Percentiles rank a stretch among this genome's conserved stretches.
Conservation (phyloP, 2,113 vertebrate genomes). For the Theristicus caerulescens region DNA sequence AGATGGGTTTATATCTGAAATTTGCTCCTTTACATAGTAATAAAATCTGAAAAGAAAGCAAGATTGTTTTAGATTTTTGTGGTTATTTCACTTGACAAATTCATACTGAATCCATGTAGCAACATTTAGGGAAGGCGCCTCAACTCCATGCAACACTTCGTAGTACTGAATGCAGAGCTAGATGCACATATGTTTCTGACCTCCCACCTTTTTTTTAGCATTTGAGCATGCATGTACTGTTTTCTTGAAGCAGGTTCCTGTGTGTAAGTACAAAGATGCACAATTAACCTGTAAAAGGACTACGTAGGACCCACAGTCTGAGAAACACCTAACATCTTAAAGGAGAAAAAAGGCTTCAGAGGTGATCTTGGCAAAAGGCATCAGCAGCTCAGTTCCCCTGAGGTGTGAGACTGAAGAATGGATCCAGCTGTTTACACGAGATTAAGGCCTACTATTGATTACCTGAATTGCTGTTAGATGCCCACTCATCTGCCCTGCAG, state of each 20-base stretch:
- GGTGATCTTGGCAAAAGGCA: not conserved
- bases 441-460: not conserved
- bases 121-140: not conserved
- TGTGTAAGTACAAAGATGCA: not conserved
- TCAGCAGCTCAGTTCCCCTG: not conserved
- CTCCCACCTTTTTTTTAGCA: not conserved
- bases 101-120: not conserved
- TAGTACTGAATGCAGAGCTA: not conserved
- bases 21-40: not conserved
- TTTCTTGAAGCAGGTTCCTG: not conserved
- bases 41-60: not conserved
- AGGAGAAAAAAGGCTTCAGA: not conserved
- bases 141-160: not conserved
- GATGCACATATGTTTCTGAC: not conserved
- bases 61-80: not conserved
- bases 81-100: not conserved
- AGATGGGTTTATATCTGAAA: not conserved
- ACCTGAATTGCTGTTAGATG: not conserved
- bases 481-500: not conserved
- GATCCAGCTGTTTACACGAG: not conserved
- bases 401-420: not conserved
- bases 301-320: not conserved
- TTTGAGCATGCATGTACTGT: not conserved
- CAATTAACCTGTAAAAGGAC: not conserved
- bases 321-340: not conserved